Percentiles rank a stretch among this genome's conserved stretches.
phyloP scores from a whole-genome alignment of 2,888 invertebrate genomes.

The Pyrocoelia pectoralis region DNA sequence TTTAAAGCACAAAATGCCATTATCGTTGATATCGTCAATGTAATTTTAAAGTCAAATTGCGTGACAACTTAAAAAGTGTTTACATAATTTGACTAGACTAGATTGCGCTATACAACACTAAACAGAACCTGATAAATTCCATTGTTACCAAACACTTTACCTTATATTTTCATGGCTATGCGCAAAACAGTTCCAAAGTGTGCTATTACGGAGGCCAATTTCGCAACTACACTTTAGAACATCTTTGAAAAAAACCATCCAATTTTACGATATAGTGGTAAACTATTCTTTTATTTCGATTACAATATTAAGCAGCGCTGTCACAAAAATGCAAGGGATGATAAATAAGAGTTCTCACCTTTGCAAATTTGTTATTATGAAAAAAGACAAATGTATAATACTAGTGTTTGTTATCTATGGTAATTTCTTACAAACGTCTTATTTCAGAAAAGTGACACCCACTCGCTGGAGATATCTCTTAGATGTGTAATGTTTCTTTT shows the following conservation, averaged over 20 bases:
- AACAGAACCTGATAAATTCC: neutral
- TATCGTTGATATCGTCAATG: neutral
- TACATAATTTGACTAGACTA: neutral
- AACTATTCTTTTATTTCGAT: too few species aligned
- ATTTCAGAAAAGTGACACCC: constrained; percentile 37
- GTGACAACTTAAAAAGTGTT: neutral
- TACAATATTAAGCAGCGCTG: constrained; percentile 3
- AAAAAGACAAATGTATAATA: constrained; percentile 32
- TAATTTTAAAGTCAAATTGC: neutral
- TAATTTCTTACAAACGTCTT: constrained; percentile 28
- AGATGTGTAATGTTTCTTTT: constrained; percentile 2
- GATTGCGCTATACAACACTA: neutral
- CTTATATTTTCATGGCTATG: too few species aligned
- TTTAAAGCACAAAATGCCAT: neutral
- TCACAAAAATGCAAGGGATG: constrained; percentile 21
- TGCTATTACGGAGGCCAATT: too few species aligned
- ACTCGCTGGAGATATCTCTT: constrained; percentile 14
- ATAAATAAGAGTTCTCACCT: constrained; percentile 20
- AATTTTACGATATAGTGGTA: neutral
- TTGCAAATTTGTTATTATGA: constrained; percentile 25
- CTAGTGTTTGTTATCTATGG: constrained; percentile 35
- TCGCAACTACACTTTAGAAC: too few species aligned
- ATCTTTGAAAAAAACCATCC: too few species aligned
- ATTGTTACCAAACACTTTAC: neutral
- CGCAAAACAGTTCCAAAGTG: too few species aligned